phyloP scores from a whole-genome alignment of 2,113 vertebrate genomes.

The Apteryx owenii region DNA sequence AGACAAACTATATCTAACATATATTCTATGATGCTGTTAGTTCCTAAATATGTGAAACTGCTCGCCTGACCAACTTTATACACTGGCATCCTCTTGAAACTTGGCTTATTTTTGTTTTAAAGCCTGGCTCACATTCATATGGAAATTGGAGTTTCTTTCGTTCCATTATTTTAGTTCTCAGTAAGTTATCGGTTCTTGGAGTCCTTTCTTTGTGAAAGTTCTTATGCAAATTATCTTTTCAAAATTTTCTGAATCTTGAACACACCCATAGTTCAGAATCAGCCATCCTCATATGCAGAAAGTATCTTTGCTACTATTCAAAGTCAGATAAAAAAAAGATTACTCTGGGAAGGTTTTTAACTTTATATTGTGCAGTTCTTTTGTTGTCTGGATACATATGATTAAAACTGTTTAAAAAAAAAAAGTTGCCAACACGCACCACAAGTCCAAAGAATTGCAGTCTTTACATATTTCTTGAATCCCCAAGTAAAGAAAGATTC shows the following conservation, averaged over 20 bases:
- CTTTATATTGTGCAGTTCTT: not conserved
- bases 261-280: not conserved
- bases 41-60: not conserved
- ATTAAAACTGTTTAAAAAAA: not conserved
- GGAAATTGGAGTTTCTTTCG: not conserved
- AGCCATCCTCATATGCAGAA: not conserved
- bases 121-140: not conserved
- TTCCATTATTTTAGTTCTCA: not conserved
- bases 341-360: not conserved
- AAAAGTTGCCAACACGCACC: not conserved
- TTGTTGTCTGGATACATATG: not conserved
- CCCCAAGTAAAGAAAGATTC: accelerated
- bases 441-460: not conserved
- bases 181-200: not conserved
- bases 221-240: not conserved
- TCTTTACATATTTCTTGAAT: not conserved
- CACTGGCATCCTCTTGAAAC: not conserved
- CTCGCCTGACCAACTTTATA: not conserved
- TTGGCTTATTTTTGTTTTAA: not conserved
- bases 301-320: not conserved
- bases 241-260: not conserved
- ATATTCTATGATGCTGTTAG: not conserved
- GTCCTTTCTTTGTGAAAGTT: not conserved
- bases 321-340: not conserved
- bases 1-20: not conserved